Conservation (phyloP, 2,797 vertebrate species). For the Coluber constrictor region DNA sequence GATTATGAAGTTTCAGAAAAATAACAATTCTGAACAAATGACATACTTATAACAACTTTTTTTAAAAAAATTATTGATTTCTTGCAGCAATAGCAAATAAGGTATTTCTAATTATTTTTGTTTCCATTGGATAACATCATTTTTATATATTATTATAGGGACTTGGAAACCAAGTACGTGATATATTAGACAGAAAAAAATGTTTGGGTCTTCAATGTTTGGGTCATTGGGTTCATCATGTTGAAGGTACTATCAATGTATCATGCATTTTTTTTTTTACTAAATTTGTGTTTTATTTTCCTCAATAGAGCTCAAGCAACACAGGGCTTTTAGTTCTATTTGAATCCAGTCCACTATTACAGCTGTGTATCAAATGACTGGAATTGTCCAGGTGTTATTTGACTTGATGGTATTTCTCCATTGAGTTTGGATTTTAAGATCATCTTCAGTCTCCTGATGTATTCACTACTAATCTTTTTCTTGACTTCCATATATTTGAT, state of each 20-base stretch:
- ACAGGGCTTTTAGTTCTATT: not conserved
- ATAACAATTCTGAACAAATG: conserved; percentile 14
- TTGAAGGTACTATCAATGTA: not conserved
- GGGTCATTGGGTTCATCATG: not conserved
- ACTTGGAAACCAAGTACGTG: not conserved
- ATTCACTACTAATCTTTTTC: not conserved
- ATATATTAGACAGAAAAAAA: not conserved
- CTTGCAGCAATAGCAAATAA: not conserved
- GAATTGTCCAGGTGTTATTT: not conserved
- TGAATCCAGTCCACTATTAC: not conserved
- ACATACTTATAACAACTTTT: not conserved
- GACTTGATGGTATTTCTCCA: not conserved
- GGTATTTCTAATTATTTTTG: conserved; percentile 20
- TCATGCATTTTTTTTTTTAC: not conserved
- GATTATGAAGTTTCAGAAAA: not conserved
- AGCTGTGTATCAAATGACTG: not conserved
- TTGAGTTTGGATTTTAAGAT: not conserved
- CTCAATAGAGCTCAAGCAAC: not conserved
- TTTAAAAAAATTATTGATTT: not conserved
- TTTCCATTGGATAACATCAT: conserved; percentile 49
- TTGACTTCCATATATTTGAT: not conserved
- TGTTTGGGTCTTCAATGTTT: not conserved
- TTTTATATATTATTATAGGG: conserved; percentile 42
- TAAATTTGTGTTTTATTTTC: not conserved
- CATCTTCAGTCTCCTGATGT: not conserved